These are phyloP conservation scores for Scotopteryx bipunctaria DNA, from an alignment of 2,888 invertebrate species.

Conservation along the genomic window DNA sequence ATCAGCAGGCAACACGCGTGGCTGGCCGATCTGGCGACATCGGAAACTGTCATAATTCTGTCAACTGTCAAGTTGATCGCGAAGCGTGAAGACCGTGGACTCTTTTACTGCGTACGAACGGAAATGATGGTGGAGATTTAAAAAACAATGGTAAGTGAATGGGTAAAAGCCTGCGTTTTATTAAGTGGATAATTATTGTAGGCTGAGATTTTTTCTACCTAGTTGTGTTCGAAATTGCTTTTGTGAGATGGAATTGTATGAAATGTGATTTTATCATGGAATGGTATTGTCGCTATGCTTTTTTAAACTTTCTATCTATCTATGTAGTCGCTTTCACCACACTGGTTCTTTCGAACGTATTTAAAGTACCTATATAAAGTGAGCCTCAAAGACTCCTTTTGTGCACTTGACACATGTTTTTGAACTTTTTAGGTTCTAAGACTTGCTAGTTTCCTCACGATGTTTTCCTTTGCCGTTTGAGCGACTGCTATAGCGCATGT, in stretches of 20 bases:
- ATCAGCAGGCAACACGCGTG: conserved; percentile 47
- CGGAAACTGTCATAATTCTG: conserved; percentile 53
- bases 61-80: conserved; percentile 37
- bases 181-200: background rate
- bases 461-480: no score
- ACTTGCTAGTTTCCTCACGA: no score
- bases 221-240: background rate
- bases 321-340: no score
- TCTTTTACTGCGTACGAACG: conserved; percentile 24
- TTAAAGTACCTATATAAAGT: no score
- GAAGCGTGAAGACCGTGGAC: conserved; percentile 35
- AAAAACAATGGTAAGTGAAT: conserved; percentile 31
- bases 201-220: conserved; percentile 5
- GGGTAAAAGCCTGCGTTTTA: conserved; percentile 24
- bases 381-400: no score
- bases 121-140: conserved; percentile 31
- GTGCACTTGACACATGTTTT: no score
- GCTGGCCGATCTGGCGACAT: conserved; percentile 49
- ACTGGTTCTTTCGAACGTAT: no score
- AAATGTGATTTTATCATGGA: no score
- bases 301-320: no score
- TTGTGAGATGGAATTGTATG: background rate
- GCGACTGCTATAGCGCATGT: no score
- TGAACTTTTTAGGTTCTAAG: no score
- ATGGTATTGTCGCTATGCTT: no score